Conservation (phyloP, 1,140 invertebrate species). For the Neodiprion lecontei region DNA sequence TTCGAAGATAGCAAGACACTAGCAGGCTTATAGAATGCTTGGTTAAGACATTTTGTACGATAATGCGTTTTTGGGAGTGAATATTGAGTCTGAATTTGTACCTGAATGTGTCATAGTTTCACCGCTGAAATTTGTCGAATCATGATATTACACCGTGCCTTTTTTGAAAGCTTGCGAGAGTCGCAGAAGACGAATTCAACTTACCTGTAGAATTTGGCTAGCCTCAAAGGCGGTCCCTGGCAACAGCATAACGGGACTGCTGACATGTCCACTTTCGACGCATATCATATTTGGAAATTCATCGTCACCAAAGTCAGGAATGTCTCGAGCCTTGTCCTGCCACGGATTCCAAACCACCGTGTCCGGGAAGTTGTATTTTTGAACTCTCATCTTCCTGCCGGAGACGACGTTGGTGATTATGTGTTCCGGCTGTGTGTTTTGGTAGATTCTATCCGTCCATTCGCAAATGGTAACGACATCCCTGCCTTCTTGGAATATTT, state of each 20-base stretch:
- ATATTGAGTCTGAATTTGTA: no score
- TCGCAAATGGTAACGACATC: constrained; percentile 88
- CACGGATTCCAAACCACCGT: constrained; percentile 98
- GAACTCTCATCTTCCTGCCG: constrained; percentile 88
- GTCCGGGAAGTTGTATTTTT: constrained; percentile 94
- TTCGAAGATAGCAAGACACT: no score
- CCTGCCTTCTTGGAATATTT: constrained; percentile 84
- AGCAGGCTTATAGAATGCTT: no score
- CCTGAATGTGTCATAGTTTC: no score
- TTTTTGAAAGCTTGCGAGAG: no score
- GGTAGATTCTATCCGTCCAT: constrained; percentile 93
- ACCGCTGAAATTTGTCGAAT: background rate
- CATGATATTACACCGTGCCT: background rate
- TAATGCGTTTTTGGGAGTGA: no score
- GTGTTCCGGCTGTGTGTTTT: constrained; percentile 90
- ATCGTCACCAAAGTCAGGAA: constrained; percentile 93
- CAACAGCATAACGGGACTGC: constrained; percentile 81
- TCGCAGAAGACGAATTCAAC: no score
- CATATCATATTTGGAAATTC: constrained; percentile 96
- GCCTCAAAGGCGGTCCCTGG: constrained; percentile 89
- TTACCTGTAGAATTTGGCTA: constrained; percentile 83
- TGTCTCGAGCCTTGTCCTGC: constrained; percentile 89
- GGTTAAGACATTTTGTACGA: no score
- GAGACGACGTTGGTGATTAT: constrained; percentile 93
- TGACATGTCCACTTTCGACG: constrained; percentile 91